Evolutionary conservation across 1,140 invertebrate genomes (phyloP), one percentile per base, ranked within the genome.

Genomic region (Trichoplusia ni): DNA sequence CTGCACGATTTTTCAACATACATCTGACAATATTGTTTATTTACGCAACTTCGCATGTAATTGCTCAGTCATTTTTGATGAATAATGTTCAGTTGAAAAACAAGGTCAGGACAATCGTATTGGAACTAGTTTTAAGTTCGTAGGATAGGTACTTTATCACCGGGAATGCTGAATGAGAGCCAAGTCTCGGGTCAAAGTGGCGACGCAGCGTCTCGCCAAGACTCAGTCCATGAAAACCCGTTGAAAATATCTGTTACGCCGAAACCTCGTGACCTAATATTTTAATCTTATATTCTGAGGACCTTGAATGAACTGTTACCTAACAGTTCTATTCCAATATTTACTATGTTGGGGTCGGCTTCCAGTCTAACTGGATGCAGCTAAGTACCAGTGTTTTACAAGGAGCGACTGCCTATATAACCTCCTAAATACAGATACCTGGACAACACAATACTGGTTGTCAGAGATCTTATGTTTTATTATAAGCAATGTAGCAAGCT

Each of bases 141-240:
- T 14, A 23, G 23, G 13, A 54, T 38, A 37, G 18, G 33, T 38
- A 40, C 8, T 58, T 44, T 21, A 58, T 58, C 54, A 44, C 16
- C 44, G 25, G 21, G 38, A 18, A n/a, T 58, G 38, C 51, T 53
- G 63, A 69, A 69, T 53, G 21, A 16, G 4, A 56, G 62, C 56
- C 71, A 69, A 68, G 42, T 63, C 19, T 44, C 31, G 27, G 71
- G 68, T 68, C 68, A 71, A 8, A 21, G 14, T 29, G 71, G 71
- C 71, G 71, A 58, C 71, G 18, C 1, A 0, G 13, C 18, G 71
- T 74, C 71, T 74, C 38, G 71, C 71, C 71, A 74, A 68, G 31
- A 49, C 58, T 49, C 31, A 58, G 62, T 47, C 44, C 63, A 59
- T 65, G 35, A 51, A 51, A 59, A 59, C 21, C 31, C 16, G 9